phyloP scores from a whole-genome alignment of 2,113 vertebrate genomes.

The Apus apus region DNA sequence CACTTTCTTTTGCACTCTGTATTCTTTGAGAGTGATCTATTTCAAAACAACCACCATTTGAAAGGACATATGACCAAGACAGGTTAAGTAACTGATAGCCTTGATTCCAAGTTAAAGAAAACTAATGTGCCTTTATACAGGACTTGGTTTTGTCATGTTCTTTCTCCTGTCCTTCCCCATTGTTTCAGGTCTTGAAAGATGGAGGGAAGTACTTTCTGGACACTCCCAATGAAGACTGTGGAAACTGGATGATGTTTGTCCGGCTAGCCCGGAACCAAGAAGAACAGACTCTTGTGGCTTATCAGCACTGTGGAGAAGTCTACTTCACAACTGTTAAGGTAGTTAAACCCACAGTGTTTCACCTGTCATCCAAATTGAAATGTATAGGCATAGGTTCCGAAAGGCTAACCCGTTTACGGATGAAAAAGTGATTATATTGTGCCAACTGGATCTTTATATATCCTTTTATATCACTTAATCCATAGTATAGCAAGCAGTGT shows the following conservation, averaged over 20 bases:
- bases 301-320: slow-evolving; percentile 71
- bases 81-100: not conserved
- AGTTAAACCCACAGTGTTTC: not conserved
- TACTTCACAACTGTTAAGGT: slow-evolving; percentile 74
- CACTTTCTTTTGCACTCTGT: not conserved
- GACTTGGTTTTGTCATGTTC: not conserved
- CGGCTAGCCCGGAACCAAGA: slow-evolving; percentile 68
- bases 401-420: not conserved
- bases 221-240: slow-evolving; percentile 72
- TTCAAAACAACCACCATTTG: not conserved
- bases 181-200: slow-evolving; percentile 67
- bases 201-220: slow-evolving; percentile 69
- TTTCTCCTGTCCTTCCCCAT: not conserved
- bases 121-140: not conserved
- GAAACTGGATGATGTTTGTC: slow-evolving; percentile 77
- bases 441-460: not conserved
- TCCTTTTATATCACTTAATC: not conserved
- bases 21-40: not conserved
- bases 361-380: not conserved
- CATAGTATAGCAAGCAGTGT: not conserved
- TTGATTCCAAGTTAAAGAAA: not conserved
- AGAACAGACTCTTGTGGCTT: slow-evolving; percentile 72
- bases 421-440: not conserved
- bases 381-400: not conserved
- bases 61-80: not conserved